Base-by-base conservation (phyloP, 2,113 vertebrate species). In the Steatornis caripensis region DNA sequence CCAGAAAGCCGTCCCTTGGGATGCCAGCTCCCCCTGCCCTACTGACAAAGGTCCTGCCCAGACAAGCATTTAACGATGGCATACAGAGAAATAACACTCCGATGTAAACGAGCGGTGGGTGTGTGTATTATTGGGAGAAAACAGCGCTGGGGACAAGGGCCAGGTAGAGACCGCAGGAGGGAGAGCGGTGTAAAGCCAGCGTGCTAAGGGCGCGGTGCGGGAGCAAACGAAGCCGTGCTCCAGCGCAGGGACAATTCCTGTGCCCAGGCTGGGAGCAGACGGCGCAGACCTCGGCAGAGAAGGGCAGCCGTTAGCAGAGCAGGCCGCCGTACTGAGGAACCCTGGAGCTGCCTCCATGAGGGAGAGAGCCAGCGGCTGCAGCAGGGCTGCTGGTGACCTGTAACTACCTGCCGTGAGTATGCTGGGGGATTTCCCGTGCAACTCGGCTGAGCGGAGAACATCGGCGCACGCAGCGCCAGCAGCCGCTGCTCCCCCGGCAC, bases 11-110 rank as follows among this genome's bases (percentile, higher is more conserved):
- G 90, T 77, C 45, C 61, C 70, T 43, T 55, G 57, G 58, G 84
- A 83, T 80, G 34, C 39, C 72, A 46, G 45, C 11, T 72, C 45
- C 70, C 57, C 57, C 15, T 3, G 4, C n/a, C 76, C 79, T 80
- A 77, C 76, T 95, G 95, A 94, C 84, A 82, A 72, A 58, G 36
- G 54, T 74, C 75, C 46, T 61, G 19, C 34, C 84, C 78, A 82
- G 86, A 87, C 72, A 95, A 81, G 88, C 69, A 30, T 74, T 95
- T 94, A 97, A 77, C 1, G 0, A 58, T 0, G 11, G 62, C 78
- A 61, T 69, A 92, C 76, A 93, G 75, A 91, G 64, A 91, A 97
- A 97, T 97, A 96, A 97, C 92, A 96, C 80, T 88, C 46, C 1
- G 10, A 51, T 89, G 93, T 90, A 93, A 97, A 69, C n/a, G 30